Evolutionary conservation across 2,113 vertebrate species (phyloP).

Genomic region (Charina bottae): DNA sequence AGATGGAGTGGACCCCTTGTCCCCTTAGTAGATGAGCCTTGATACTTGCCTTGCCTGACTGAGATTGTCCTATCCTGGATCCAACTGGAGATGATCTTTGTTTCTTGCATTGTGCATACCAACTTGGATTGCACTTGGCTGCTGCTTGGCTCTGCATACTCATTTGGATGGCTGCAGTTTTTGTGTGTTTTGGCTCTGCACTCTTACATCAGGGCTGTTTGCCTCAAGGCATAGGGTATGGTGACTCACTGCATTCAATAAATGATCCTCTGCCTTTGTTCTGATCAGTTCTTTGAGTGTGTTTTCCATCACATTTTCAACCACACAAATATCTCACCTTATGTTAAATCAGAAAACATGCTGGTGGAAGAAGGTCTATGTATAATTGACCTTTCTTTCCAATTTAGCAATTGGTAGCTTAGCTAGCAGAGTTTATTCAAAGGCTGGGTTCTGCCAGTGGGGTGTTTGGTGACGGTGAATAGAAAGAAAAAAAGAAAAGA

Average conservation of each 20-base stretch:
- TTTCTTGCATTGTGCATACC: not conserved
- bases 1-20: not conserved
- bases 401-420: not conserved
- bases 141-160: not conserved
- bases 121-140: not conserved
- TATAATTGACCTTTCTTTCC: not conserved
- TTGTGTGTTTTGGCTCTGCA: not conserved
- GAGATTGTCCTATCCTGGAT: not conserved
- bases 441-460: not conserved
- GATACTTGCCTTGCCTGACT: not conserved
- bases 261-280: not conserved
- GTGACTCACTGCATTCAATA: not conserved
- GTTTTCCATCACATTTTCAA: not conserved
- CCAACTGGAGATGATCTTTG: not conserved
- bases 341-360: not conserved
- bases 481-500: not conserved
- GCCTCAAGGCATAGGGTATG: not conserved
- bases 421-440: not conserved
- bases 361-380: not conserved
- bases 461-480: not conserved
- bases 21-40: not conserved
- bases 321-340: not conserved
- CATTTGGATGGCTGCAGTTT: not conserved
- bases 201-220: not conserved
- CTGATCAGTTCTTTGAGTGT: not conserved